Conservation (phyloP, 2,797 vertebrate genomes). For the Varecia variegata region DNA sequence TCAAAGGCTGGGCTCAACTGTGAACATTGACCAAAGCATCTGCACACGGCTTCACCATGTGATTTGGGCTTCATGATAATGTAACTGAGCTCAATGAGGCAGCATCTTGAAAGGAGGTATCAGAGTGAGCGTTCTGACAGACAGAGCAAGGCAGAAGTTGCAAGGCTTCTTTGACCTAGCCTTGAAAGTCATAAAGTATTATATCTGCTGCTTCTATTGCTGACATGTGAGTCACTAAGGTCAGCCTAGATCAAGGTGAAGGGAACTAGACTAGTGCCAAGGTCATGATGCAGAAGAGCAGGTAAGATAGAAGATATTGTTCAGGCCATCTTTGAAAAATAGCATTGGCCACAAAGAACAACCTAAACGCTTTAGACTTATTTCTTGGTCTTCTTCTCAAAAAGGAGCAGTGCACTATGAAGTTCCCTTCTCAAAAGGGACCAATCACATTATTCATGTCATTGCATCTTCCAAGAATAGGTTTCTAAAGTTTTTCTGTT, state of each 20-base stretch:
- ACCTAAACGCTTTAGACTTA: neutral
- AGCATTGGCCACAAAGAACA: neutral
- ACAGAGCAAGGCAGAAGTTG: neutral
- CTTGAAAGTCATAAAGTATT: neutral
- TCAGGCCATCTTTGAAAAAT: neutral
- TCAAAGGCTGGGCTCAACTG: neutral
- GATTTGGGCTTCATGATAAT: neutral
- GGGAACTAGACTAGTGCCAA: neutral
- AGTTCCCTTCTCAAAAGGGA: neutral
- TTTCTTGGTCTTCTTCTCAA: neutral
- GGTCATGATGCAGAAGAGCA: neutral
- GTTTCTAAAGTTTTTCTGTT: neutral
- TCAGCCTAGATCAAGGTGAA: neutral
- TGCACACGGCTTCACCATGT: fast-evolving
- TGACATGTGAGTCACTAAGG: neutral
- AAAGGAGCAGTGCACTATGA: neutral
- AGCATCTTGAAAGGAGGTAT: neutral
- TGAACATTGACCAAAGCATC: neutral
- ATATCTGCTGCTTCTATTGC: neutral
- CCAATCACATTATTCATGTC: neutral
- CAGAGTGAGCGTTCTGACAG: neutral
- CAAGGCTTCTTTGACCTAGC: neutral
- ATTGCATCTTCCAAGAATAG: neutral
- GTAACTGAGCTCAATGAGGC: neutral
- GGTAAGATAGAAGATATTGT: neutral